phyloP scores from a whole-genome alignment of 2,797 vertebrate species.

The Pelodytes ibericus region DNA sequence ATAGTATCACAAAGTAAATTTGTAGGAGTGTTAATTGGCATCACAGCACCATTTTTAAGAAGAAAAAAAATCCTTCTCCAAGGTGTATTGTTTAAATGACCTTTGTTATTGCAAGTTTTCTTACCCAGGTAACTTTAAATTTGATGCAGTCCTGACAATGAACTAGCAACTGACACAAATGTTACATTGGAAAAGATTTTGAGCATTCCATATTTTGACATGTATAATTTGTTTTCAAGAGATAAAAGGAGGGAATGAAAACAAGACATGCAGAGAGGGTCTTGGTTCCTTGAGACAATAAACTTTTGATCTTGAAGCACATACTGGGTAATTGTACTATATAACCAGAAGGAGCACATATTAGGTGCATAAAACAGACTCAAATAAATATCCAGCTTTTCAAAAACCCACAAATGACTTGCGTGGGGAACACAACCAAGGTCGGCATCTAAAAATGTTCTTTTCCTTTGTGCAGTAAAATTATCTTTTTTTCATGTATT shows the following conservation, averaged over 20 bases:
- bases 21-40: neutral
- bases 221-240: constrained; percentile 36
- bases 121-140: constrained; percentile 22
- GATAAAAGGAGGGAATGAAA: constrained; percentile 49
- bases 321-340: constrained; percentile 30
- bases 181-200: constrained; percentile 30
- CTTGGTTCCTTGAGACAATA: constrained; percentile 44
- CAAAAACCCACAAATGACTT: constrained; percentile 26
- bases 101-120: constrained; percentile 18
- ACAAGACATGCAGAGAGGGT: constrained; percentile 22
- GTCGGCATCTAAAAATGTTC: constrained; percentile 6
- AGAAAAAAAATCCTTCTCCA: no score
- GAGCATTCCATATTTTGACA: constrained; percentile 16
- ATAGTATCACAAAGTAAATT: no score
- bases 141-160: constrained; percentile 13
- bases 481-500: neutral
- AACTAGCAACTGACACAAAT: constrained; percentile 55
- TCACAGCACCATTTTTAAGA: neutral
- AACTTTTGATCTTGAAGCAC: constrained; percentile 43
- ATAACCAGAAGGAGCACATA: constrained; percentile 22
- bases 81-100: no score
- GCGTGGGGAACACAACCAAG: constrained; percentile 16
- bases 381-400: constrained; percentile 35
- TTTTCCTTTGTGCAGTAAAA: constrained; percentile 3
- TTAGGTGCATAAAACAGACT: constrained; percentile 31